Evolutionary conservation across 2,113 vertebrate genomes (phyloP), one percentile per base, ranked within the genome.

Genomic region (Lichenostomus cassidix): DNA sequence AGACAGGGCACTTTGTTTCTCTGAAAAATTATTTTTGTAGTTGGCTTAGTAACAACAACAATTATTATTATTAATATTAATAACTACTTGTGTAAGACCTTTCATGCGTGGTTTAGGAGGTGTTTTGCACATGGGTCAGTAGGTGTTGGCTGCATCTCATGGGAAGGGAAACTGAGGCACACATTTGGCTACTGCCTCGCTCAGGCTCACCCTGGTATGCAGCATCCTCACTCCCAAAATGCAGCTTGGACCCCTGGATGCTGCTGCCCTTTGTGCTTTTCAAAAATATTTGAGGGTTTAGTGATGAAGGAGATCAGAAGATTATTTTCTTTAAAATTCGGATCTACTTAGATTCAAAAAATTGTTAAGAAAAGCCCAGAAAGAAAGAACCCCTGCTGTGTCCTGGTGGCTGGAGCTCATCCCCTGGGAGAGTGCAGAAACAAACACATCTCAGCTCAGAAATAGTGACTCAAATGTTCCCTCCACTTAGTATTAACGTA

Each of bases 51-150:
- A 95, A 87, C 92, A 96, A 91, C 92, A 96, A 94, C 95, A 94
- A 96, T 97, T 96, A 96, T 95, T 94, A 92, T 96, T 96, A 96
- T 96, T 96, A 96, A 95, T 96, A 96, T 95, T 96, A 97, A 97
- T 96, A 97, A 95, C 88, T 92, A 49, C 94, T 92, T 92, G 76
- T 81, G 83, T 83, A 84, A 88, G 60, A 60, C 73, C 41, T 93
- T 74, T 82, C 85, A 58, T 78, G 83, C 33, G 0, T 17, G 37
- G 64, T n/a, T 93, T 86, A 44, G 79, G 47, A 86, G 68, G 37
- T 1, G 3, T 70, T 93, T 69, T 89, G 86, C 69, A 28, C 28
- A 2, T 5, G 41, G 64, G 67, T 92, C 86, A 75, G 13, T 33
- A 73, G 64, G 68, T n/a, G 25, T 44, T 68, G 52, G 35, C 79